phyloP scores from a whole-genome alignment of 92 coral and sea anemone genomes.

The Porites lobata region DNA sequence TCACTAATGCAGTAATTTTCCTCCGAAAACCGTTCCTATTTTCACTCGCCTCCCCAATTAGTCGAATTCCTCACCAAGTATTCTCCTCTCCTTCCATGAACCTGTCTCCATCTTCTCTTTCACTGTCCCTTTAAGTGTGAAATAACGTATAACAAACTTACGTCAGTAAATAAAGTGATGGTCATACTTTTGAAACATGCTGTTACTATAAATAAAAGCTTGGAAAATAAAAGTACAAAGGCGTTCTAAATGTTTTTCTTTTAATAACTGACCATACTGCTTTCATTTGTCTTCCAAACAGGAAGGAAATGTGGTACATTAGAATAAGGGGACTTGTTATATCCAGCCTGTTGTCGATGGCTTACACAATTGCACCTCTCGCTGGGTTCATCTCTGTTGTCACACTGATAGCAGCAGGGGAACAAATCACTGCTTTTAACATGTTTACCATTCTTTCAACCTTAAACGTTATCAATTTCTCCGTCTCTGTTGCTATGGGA shows the following conservation, averaged over 20 bases:
- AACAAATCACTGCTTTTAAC: not conserved
- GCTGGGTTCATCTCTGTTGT: constrained; percentile 8
- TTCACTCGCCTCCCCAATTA: too few species aligned
- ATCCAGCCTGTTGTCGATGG: not conserved
- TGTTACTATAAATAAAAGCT: too few species aligned
- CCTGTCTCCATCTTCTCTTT: too few species aligned
- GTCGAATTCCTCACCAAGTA: too few species aligned
- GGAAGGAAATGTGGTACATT: constrained; percentile 22
- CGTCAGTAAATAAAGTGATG: too few species aligned
- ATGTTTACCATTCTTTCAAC: constrained; percentile 15
- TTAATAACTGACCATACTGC: not conserved
- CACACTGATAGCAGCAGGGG: not conserved
- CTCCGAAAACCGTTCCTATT: too few species aligned
- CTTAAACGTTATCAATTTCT: constrained; percentile 4
- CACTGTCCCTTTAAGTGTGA: too few species aligned
- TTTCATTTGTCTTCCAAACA: not conserved
- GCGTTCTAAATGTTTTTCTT: too few species aligned
- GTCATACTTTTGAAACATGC: too few species aligned
- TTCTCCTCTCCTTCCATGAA: too few species aligned
- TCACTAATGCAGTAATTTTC: not conserved
- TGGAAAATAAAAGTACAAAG: too few species aligned
- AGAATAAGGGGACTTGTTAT: constrained; percentile 2
- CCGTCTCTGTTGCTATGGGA: not conserved
- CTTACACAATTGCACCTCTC: constrained; percentile 10
- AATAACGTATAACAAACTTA: too few species aligned